Evolutionary conservation across 2,797 vertebrate genomes (phyloP).

Genomic region (Gallinago solitaria): DNA sequence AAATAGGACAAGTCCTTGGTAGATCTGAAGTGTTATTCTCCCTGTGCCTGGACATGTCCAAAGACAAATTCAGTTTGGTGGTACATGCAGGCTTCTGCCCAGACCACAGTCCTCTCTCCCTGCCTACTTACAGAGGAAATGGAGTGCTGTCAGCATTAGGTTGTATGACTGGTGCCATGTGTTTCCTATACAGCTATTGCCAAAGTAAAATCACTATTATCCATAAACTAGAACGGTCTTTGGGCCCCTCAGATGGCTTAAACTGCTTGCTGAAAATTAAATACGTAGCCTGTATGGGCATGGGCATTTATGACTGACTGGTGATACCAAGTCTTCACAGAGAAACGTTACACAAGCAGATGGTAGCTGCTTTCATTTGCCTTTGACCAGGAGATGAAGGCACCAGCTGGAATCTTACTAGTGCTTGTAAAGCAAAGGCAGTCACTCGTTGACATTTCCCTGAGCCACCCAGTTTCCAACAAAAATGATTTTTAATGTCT

Average conservation of each 20-base stretch:
- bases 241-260: background rate
- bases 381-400: background rate
- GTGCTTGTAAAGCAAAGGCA: background rate
- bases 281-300: background rate
- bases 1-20: background rate
- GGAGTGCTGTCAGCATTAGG: background rate
- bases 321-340: background rate
- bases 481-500: background rate
- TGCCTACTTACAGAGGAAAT: background rate
- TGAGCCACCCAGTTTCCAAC: background rate
- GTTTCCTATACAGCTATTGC: background rate
- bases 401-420: background rate
- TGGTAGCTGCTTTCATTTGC: conserved; percentile 30
- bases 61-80: background rate
- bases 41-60: background rate
- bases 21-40: background rate
- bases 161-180: background rate
- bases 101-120: background rate
- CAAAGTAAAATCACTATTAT: background rate
- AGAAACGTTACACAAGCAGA: background rate
- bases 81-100: background rate
- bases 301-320: background rate
- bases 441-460: background rate
- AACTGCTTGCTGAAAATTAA: background rate
- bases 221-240: background rate